Conservation (phyloP, 2,113 vertebrate genomes). For the Paralichthys olivaceus region DNA sequence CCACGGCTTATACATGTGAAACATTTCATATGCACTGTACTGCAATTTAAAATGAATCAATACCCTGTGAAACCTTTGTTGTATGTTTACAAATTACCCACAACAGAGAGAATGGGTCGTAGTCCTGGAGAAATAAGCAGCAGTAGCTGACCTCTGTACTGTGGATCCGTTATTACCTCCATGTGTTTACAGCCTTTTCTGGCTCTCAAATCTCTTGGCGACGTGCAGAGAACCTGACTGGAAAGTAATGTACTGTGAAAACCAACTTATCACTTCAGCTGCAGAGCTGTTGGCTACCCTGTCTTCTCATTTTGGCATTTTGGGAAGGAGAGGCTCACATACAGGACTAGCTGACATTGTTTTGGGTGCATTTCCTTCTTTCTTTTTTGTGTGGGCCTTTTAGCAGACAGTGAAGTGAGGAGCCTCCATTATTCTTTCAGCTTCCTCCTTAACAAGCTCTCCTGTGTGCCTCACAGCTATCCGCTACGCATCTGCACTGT, state of each 20-base stretch:
- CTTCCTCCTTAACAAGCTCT: constrained; percentile 74
- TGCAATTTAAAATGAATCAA: neutral
- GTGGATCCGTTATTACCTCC: constrained; percentile 12
- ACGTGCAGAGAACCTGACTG: constrained; percentile 4
- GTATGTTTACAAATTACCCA: constrained; percentile 8
- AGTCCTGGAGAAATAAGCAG: constrained; percentile 8
- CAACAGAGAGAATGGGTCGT: constrained; percentile 3
- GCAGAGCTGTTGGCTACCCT: constrained; percentile 1
- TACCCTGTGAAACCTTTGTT: neutral
- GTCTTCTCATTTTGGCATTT: constrained; percentile 13
- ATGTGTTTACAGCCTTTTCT: constrained; percentile 12
- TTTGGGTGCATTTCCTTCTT: constrained; percentile 7
- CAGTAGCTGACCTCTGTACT: constrained; percentile 11
- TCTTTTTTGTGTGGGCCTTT: constrained; percentile 30
- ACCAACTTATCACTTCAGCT: constrained; percentile 32
- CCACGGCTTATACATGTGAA: constrained; percentile 2
- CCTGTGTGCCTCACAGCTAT: constrained; percentile 72
- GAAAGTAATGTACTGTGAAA: constrained; percentile 7
- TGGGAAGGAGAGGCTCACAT: constrained; percentile 11
- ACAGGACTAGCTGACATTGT: constrained; percentile 5
- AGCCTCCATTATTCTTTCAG: constrained; percentile 64
- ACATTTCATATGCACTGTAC: constrained; percentile 1
- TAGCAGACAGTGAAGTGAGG: constrained; percentile 56
- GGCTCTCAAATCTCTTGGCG: neutral
- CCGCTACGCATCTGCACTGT: constrained; percentile 52